Percentiles rank a stretch among this genome's conserved stretches.
Evolutionary conservation across 2,113 vertebrate species (phyloP).

Genomic region (Megaceryle maxima): DNA sequence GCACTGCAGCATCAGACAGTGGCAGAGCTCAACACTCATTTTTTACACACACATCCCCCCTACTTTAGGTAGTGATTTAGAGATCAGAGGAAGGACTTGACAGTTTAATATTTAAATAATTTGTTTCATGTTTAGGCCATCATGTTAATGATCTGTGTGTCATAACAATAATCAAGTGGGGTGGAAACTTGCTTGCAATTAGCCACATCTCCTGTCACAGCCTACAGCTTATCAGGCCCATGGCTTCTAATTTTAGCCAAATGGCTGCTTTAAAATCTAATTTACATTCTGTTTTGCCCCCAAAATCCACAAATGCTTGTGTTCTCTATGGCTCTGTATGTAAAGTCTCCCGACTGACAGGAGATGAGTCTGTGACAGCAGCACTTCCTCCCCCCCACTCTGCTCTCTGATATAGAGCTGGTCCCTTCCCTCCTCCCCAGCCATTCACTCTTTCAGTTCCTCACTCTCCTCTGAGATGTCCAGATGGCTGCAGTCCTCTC

Average conservation of each 20-base stretch:
- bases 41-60: not conserved
- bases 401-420: not conserved
- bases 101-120: conserved; percentile 29
- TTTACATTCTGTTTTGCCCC: not conserved
- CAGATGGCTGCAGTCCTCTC: not conserved
- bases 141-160: conserved; percentile 1
- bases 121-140: not conserved
- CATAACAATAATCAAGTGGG: conserved; percentile 40
- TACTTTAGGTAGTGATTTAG: not conserved
- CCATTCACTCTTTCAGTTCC: not conserved
- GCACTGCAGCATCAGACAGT: not conserved
- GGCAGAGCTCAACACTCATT: not conserved
- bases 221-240: not conserved
- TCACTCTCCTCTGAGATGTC: fast-evolving
- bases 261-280: not conserved
- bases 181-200: not conserved
- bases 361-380: not conserved
- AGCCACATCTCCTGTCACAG: conserved; percentile 2
- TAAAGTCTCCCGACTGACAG: fast-evolving
- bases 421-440: not conserved
- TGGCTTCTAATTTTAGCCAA: conserved; percentile 39
- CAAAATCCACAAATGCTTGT: not conserved
- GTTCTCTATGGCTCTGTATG: not conserved
- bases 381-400: not conserved
- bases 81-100: not conserved